Evolutionary conservation across 2,888 invertebrate species (phyloP).

Genomic region (Mimas tiliae): DNA sequence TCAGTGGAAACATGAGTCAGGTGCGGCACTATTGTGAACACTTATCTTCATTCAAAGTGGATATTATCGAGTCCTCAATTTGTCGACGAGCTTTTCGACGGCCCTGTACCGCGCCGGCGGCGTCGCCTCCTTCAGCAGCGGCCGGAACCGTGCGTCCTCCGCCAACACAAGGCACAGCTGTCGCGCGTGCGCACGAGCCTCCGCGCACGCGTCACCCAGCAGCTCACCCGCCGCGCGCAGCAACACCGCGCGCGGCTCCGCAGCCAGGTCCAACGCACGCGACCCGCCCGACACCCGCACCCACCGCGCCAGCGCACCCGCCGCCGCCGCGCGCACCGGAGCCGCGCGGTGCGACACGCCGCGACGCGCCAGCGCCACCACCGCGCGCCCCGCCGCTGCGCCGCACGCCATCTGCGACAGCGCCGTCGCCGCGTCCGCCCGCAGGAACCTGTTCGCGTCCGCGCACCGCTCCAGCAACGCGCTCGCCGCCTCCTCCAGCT

Average conservation of each 20-base stretch:
- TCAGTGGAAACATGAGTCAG: background rate
- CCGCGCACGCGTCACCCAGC: conserved; percentile 93
- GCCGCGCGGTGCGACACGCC: conserved; percentile 94
- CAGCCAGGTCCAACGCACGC: conserved; percentile 88
- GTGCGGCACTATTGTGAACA: too few species aligned
- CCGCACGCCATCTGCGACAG: conserved; percentile 92
- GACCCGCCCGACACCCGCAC: conserved; percentile 90
- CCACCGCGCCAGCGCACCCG: conserved; percentile 89
- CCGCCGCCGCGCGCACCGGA: conserved; percentile 93
- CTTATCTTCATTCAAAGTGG: too few species aligned
- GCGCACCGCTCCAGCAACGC: conserved; percentile 94
- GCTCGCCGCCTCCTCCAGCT: conserved; percentile 93
- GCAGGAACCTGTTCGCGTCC: conserved; percentile 96
- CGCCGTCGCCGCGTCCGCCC: conserved; percentile 94
- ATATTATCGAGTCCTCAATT: conserved; percentile 63
- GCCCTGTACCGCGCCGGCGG: conserved; percentile 91
- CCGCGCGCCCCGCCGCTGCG: conserved; percentile 88
- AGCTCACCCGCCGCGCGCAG: conserved; percentile 92
- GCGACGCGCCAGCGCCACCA: conserved; percentile 87
- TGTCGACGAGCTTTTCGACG: conserved; percentile 91
- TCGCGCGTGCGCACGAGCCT: conserved; percentile 92
- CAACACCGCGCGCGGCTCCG: conserved; percentile 92
- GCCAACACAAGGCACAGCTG: conserved; percentile 90
- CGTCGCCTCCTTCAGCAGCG: conserved; percentile 91
- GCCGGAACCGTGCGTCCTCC: conserved; percentile 90